Conservation (phyloP, 2,888 invertebrate species). For the Tethea ocularis region DNA sequence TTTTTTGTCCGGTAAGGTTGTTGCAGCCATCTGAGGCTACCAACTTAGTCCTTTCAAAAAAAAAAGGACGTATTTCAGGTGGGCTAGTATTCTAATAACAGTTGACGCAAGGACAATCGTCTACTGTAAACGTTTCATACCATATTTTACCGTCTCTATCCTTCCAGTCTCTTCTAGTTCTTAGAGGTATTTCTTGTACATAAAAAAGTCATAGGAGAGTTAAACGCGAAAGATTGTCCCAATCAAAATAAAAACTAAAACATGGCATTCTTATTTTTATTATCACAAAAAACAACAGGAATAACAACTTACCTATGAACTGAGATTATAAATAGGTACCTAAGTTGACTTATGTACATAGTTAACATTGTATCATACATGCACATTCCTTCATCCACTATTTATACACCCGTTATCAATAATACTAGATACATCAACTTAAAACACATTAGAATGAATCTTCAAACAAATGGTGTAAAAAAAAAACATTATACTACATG, state of each 20-base stretch:
- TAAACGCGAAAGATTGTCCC: neutral
- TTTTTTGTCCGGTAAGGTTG: too few relatives aligned
- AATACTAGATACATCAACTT: neutral
- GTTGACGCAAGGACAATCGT: too few relatives aligned
- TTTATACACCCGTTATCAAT: neutral
- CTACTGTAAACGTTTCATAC: too few relatives aligned
- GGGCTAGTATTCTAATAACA: too few relatives aligned
- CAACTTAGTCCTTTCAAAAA: too few relatives aligned
- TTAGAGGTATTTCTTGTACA: too few relatives aligned
- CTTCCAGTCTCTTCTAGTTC: too few relatives aligned
- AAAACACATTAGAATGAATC: neutral
- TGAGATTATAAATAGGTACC: conserved; percentile 21
- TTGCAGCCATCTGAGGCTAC: too few relatives aligned
- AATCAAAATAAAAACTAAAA: conserved; percentile 12
- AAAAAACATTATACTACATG: too few relatives aligned
- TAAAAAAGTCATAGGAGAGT: neutral
- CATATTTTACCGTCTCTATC: too few relatives aligned
- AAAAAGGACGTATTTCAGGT: too few relatives aligned
- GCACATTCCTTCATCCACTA: neutral
- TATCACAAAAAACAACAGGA: conserved; percentile 46
- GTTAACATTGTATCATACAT: neutral
- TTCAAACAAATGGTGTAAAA: too few relatives aligned
- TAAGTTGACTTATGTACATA: conserved; percentile 28
- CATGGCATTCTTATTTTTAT: conserved; percentile 28
- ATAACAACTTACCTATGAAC: conserved; percentile 28